phyloP scores from a whole-genome alignment of 2,113 vertebrate genomes.

The Gnathonemus echidnorhynchus region DNA sequence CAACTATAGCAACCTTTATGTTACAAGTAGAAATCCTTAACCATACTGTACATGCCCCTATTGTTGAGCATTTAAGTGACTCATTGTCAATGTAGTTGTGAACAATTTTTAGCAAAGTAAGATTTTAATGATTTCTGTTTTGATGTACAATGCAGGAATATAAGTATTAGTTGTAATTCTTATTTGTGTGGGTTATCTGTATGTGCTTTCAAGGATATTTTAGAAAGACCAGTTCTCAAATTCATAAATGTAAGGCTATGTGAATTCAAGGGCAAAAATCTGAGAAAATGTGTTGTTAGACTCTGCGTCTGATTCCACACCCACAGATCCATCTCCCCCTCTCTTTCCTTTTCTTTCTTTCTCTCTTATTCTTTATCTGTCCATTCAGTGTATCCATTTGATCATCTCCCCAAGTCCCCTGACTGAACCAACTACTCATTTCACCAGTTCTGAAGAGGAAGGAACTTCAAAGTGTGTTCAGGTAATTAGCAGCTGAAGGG shows the following conservation, averaged over 20 bases:
- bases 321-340: slow-evolving; percentile 57
- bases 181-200: neutral
- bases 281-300: neutral
- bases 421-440: slow-evolving; percentile 72
- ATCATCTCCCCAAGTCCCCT: slow-evolving; percentile 75
- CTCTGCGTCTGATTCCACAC: neutral
- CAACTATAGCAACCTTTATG: neutral
- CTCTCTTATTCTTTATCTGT: slow-evolving; percentile 36
- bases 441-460: slow-evolving; percentile 74
- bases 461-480: slow-evolving; percentile 80
- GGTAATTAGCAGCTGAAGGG: slow-evolving; percentile 87
- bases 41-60: neutral
- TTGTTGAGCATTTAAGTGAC: neutral
- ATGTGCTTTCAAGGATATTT: neutral
- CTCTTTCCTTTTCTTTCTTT: slow-evolving; percentile 45
- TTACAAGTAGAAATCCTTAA: neutral
- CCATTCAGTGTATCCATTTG: slow-evolving; percentile 55
- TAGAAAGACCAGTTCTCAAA: neutral
- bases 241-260: neutral
- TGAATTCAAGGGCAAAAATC: neutral
- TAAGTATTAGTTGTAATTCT: neutral
- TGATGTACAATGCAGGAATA: neutral
- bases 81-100: neutral
- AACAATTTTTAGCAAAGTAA: neutral
- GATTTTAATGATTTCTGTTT: neutral